These are phyloP conservation scores for Bothrops jararaca DNA, from an alignment of 2,113 vertebrate species.

Conservation along the genomic window DNA sequence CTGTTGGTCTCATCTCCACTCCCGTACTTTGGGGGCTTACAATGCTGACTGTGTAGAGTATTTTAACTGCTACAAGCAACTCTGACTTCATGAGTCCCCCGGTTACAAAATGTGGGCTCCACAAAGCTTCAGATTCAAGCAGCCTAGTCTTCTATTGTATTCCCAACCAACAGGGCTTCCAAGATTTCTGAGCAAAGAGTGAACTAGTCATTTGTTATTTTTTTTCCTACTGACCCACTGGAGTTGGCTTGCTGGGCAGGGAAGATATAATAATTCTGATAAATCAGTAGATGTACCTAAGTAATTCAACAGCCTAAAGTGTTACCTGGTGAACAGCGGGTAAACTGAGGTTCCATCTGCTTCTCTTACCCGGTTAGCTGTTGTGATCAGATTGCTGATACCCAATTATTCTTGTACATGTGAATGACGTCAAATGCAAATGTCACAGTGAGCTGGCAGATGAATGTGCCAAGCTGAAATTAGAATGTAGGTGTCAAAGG, in stretches of 20 bases:
- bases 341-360: background rate
- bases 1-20: background rate
- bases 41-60: background rate
- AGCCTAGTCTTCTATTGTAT: background rate
- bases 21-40: background rate
- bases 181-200: background rate
- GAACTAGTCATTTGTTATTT: background rate
- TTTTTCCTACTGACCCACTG: background rate
- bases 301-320: background rate
- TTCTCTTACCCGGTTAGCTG: conserved; percentile 16
- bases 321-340: background rate
- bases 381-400: background rate
- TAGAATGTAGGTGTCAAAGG: conserved; percentile 14
- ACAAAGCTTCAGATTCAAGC: background rate
- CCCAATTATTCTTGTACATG: conserved; percentile 32
- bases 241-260: background rate
- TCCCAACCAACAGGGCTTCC: background rate
- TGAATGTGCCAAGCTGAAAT: conserved; percentile 7
- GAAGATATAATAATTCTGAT: background rate
- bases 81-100: background rate
- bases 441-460: conserved; percentile 33
- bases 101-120: background rate
- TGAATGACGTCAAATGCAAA: conserved; percentile 43
- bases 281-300: background rate
- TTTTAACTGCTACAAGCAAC: background rate